Conservation (phyloP, 2,888 invertebrate species). For the Eristalis intricaria region DNA sequence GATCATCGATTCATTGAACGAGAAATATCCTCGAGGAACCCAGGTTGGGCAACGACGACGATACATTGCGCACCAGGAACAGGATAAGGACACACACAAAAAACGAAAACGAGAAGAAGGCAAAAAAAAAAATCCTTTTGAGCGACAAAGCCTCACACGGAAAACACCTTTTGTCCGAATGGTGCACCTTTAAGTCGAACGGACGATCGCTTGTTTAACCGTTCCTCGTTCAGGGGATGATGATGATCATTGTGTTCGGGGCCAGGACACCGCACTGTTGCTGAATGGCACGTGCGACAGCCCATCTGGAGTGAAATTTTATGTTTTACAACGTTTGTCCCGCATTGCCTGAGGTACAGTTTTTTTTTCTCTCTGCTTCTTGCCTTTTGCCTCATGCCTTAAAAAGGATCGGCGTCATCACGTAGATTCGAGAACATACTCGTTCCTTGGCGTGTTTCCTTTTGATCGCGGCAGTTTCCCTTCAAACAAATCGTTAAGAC, state of each 20-base stretch:
- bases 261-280: constrained; percentile 36
- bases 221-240: constrained; percentile 22
- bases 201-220: constrained; percentile 14
- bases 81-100: not conserved
- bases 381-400: not conserved
- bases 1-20: constrained; percentile 31
- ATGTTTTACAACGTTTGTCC: constrained; percentile 4
- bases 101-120: not conserved
- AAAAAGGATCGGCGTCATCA: not conserved
- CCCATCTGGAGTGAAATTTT: constrained; percentile 39
- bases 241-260: constrained; percentile 8
- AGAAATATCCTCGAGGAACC: constrained; percentile 14
- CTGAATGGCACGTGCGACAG: constrained; percentile 51
- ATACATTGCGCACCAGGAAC: not conserved
- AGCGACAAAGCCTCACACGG: constrained; percentile 4
- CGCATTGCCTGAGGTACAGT: not conserved
- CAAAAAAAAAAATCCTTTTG: not conserved
- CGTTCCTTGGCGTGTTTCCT: not conserved
- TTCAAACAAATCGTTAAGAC: constrained; percentile 19
- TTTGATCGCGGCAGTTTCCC: not conserved
- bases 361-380: not conserved
- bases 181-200: constrained; percentile 30
- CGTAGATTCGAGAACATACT: not conserved
- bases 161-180: constrained; percentile 34
- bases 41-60: not conserved